Conservation (phyloP, 1,140 invertebrate species). For the Mactra quadrangularis region DNA sequence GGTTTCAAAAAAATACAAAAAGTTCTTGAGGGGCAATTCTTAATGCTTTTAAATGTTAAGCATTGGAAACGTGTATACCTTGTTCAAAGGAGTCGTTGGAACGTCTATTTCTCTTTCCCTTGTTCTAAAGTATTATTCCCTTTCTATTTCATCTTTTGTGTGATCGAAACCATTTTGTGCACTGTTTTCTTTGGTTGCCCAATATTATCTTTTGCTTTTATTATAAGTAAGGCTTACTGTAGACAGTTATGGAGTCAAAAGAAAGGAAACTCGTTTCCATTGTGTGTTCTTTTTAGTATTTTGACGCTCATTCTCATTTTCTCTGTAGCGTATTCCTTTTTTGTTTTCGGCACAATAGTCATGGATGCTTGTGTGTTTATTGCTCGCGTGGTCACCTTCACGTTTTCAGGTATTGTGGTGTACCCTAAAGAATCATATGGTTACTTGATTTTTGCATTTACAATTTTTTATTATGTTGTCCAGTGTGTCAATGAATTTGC, state of each 20-base stretch:
- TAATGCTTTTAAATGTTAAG: slow-evolving; percentile 37
- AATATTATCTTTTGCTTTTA: slow-evolving; percentile 12
- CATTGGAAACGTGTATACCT: slow-evolving; percentile 13
- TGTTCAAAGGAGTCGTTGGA: slow-evolving; percentile 20
- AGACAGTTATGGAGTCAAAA: not conserved
- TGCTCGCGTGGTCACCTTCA: slow-evolving; percentile 20
- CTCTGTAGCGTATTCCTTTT: slow-evolving; percentile 29
- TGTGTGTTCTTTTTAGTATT: not conserved
- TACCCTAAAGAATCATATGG: slow-evolving; percentile 51
- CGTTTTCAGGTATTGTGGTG: slow-evolving; percentile 41
- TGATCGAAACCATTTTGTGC: slow-evolving; percentile 16
- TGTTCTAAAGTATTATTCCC: slow-evolving; percentile 11
- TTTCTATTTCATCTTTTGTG: slow-evolving; percentile 13
- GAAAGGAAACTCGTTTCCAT: not conserved
- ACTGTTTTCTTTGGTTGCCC: slow-evolving; percentile 11
- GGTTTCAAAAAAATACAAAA: slow-evolving; percentile 22
- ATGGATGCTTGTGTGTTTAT: slow-evolving; percentile 46
- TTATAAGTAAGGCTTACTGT: slow-evolving; percentile 36
- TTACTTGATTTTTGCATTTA: slow-evolving; percentile 47
- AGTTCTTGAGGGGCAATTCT: slow-evolving; percentile 14
- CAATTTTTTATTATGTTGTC: slow-evolving; percentile 41
- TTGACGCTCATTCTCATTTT: not conserved
- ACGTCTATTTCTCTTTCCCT: not conserved
- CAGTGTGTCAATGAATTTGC: slow-evolving; percentile 26
- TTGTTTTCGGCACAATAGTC: slow-evolving; percentile 51